phyloP scores from a whole-genome alignment of 2,113 vertebrate species.

The Aldabrachelys gigantea region DNA sequence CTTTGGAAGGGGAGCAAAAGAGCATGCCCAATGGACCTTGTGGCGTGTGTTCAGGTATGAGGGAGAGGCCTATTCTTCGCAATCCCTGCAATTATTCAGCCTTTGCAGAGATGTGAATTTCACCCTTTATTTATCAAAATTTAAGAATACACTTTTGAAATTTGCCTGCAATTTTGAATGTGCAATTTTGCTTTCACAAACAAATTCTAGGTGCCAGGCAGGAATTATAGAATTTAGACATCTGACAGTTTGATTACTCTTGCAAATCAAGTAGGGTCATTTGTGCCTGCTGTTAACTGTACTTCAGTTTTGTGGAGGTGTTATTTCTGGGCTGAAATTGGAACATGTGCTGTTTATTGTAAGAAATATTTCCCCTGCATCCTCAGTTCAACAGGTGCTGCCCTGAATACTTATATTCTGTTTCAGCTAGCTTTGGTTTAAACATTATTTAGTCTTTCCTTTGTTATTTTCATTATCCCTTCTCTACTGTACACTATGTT shows the following conservation, averaged over 20 bases:
- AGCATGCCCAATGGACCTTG: neutral
- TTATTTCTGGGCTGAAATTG: neutral
- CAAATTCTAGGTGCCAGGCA: neutral
- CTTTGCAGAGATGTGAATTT: neutral
- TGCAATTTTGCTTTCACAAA: neutral
- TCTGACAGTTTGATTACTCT: neutral
- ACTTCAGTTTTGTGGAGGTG: neutral
- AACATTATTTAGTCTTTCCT: neutral
- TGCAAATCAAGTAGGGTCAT: neutral
- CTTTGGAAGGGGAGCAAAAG: neutral
- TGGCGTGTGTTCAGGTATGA: neutral
- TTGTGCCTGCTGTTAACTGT: neutral
- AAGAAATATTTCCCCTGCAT: neutral
- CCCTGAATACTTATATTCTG: neutral
- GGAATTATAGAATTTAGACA: neutral
- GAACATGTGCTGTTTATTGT: neutral
- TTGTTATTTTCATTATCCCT: neutral
- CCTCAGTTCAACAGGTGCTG: neutral
- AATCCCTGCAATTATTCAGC: neutral
- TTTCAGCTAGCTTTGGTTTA: slow-evolving; percentile 21
- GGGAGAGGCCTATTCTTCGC: neutral
- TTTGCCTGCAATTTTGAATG: neutral
- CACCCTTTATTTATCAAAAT: neutral
- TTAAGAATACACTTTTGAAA: neutral
- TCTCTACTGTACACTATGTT: neutral